Percentiles rank a stretch among this genome's conserved stretches.
phyloP scores from a whole-genome alignment of 2,113 vertebrate genomes.

The Gymnorhina tibicen region DNA sequence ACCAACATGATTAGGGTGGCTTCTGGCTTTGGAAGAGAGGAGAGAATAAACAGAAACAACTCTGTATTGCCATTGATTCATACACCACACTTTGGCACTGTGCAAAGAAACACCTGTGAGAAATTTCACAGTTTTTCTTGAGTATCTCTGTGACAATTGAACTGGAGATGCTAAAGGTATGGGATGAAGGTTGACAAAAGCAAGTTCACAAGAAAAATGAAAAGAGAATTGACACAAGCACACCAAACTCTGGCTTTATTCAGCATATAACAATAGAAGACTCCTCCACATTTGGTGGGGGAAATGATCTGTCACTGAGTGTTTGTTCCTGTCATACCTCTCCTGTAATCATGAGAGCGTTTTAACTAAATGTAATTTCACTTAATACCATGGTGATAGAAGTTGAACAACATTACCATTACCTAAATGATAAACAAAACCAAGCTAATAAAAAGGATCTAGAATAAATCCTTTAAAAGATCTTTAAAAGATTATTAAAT shows the following conservation, averaged over 20 bases:
- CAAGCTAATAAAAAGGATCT: neutral
- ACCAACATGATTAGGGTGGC: neutral
- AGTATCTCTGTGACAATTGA: neutral
- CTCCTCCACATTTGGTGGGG: neutral
- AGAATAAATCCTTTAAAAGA: too few species aligned
- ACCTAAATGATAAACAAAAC: neutral
- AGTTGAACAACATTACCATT: neutral
- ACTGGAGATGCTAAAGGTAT: neutral
- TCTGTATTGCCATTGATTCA: neutral
- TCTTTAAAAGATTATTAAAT: neutral
- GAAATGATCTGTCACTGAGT: neutral
- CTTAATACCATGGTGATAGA: neutral
- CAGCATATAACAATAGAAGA: neutral
- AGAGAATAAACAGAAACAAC: neutral
- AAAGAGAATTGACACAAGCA: neutral
- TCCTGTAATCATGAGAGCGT: neutral
- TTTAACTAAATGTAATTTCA: neutral
- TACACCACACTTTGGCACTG: neutral
- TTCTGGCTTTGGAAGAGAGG: neutral
- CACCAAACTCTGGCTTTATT: neutral
- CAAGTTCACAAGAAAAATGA: neutral
- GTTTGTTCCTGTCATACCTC: neutral
- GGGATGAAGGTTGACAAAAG: neutral
- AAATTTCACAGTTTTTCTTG: neutral
- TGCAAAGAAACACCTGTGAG: neutral